These are phyloP conservation scores for Argopecten irradians DNA, from an alignment of 1,140 invertebrate species.

Conservation along the genomic window DNA sequence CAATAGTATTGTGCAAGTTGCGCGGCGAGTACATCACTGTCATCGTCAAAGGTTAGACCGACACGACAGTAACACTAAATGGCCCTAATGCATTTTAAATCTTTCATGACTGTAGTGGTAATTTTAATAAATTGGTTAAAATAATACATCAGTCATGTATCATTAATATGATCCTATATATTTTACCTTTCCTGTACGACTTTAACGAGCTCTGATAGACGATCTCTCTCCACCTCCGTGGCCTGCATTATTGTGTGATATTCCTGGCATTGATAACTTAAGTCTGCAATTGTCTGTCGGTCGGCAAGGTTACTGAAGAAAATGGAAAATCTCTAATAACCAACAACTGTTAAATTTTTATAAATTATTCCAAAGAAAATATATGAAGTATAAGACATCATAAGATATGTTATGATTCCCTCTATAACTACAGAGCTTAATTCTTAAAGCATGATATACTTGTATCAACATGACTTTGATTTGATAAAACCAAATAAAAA, in stretches of 20 bases:
- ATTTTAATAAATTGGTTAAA: background rate
- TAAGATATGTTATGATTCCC: too few species aligned
- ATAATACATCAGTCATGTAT: background rate
- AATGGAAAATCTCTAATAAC: too few species aligned
- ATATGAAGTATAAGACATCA: too few species aligned
- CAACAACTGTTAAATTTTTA: too few species aligned
- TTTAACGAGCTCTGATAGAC: slow-evolving; percentile 71
- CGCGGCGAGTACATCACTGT: too few species aligned
- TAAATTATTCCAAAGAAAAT: too few species aligned
- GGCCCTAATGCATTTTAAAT: background rate
- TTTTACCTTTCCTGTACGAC: slow-evolving; percentile 71
- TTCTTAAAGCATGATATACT: too few species aligned
- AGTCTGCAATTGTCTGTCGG: slow-evolving; percentile 53
- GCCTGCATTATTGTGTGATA: slow-evolving; percentile 66
- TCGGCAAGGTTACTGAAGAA: slow-evolving; percentile 51
- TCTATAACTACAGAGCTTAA: too few species aligned
- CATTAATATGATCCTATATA: background rate
- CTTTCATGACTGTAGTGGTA: background rate
- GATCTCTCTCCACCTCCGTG: slow-evolving; percentile 72
- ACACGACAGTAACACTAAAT: background rate
- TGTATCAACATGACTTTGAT: too few species aligned
- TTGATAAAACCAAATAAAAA: too few species aligned
- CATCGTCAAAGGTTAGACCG: too few species aligned
- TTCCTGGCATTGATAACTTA: slow-evolving; percentile 71
- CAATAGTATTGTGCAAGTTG: too few species aligned